A percentile compares a stretch with the other conserved stretches of the same genome.
phyloP scores from a whole-genome alignment of 2,113 vertebrate genomes.

The Campylorhamphus procurvoides region DNA sequence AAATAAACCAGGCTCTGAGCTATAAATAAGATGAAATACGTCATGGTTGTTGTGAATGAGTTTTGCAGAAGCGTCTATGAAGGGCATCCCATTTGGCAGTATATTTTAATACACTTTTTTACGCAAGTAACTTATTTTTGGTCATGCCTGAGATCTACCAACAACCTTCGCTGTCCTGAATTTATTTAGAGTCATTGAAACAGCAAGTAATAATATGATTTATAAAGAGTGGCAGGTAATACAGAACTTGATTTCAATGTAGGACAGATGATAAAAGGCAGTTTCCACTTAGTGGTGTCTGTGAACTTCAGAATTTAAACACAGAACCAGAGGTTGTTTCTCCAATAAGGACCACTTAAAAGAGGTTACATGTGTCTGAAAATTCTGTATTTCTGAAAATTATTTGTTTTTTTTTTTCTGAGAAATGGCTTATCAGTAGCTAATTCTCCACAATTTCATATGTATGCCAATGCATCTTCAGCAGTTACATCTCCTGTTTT shows the following conservation, averaged over 20 bases:
- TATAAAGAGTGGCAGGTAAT: background rate
- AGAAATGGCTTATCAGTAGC: background rate
- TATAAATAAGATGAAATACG: conserved; percentile 5
- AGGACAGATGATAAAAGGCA: background rate
- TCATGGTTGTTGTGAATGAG: background rate
- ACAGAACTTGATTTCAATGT: background rate
- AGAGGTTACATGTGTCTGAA: background rate
- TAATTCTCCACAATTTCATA: background rate
- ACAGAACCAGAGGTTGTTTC: background rate
- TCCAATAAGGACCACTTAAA: background rate
- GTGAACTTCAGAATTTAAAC: background rate
- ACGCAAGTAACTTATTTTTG: background rate
- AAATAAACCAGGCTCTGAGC: background rate
- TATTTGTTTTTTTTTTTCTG: background rate
- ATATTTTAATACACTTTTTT: background rate
- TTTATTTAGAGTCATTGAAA: background rate
- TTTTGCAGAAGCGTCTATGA: background rate
- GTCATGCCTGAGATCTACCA: background rate
- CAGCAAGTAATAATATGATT: background rate
- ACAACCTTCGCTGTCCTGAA: background rate
- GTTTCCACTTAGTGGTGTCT: background rate
- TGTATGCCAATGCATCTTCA: background rate
- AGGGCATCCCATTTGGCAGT: background rate
- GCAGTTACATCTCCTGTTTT: background rate
- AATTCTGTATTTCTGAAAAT: background rate